Percentiles rank a stretch among this genome's conserved stretches.
Conservation (phyloP, 2,797 vertebrate genomes). For the Sebastes trivittatus region DNA sequence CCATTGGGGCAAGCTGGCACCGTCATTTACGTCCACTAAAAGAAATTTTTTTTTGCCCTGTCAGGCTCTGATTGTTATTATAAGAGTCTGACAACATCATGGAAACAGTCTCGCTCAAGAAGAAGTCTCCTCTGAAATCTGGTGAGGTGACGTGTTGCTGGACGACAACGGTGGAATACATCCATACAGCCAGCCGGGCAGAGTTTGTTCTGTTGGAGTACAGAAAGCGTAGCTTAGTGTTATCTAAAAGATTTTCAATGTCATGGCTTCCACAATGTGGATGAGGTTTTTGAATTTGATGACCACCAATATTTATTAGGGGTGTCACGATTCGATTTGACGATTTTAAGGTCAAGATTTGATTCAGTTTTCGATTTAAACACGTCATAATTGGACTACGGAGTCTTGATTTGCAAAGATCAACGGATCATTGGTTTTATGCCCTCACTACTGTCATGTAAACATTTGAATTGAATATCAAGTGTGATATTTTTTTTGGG, state of each 20-base stretch:
- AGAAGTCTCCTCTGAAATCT: neutral
- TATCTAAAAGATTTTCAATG: neutral
- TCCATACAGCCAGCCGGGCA: neutral
- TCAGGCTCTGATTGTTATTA: neutral
- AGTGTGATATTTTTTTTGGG: too few relatives aligned
- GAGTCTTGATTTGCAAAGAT: too few relatives aligned
- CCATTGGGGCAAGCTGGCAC: neutral
- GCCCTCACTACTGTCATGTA: too few relatives aligned
- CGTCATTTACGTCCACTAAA: neutral
- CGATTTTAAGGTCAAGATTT: too few relatives aligned
- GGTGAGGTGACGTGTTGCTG: too few relatives aligned
- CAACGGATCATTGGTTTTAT: too few relatives aligned
- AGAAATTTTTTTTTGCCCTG: neutral
- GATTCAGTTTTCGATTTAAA: too few relatives aligned
- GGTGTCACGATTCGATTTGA: too few relatives aligned
- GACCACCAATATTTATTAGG: neutral
- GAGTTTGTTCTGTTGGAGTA: neutral
- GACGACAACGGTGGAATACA: too few relatives aligned
- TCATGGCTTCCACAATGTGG: neutral
- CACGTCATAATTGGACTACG: too few relatives aligned
- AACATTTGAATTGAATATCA: too few relatives aligned
- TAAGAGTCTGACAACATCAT: neutral
- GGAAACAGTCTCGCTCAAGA: neutral
- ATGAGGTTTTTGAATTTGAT: neutral
- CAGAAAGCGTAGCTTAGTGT: neutral